These are phyloP conservation scores for Caradrina kadenii DNA, from an alignment of 2,888 invertebrate genomes.

Conservation along the genomic window DNA sequence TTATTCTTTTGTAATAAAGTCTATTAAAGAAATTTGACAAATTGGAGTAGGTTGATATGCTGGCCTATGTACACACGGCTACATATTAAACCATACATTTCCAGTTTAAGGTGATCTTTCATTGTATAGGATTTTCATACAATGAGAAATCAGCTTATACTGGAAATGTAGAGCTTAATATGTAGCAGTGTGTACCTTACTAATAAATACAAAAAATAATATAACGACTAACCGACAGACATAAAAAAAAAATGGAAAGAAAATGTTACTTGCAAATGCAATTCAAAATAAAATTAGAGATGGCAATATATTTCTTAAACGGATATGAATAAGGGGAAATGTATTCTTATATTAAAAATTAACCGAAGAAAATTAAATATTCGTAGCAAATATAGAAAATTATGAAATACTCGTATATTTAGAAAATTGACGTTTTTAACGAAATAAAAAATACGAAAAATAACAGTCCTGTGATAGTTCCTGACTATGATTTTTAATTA, in stretches of 20 bases:
- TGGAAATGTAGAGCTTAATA: too few relatives aligned
- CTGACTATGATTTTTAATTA: conserved; percentile 42
- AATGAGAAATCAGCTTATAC: too few relatives aligned
- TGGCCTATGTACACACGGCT: too few relatives aligned
- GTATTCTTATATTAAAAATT: conserved; percentile 40
- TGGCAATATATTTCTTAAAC: not conserved
- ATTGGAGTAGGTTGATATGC: too few relatives aligned
- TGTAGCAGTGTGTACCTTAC: too few relatives aligned
- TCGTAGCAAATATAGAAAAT: conserved; percentile 38
- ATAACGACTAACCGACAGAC: not conserved
- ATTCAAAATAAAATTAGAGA: not conserved
- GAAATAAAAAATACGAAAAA: conserved; percentile 44
- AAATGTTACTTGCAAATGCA: not conserved
- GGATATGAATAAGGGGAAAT: conserved; percentile 6
- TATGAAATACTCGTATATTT: conserved; percentile 54
- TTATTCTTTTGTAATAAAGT: too few relatives aligned
- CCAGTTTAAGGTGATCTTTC: too few relatives aligned
- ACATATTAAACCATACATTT: too few relatives aligned
- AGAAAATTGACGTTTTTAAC: conserved; percentile 48
- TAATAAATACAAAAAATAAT: not conserved
- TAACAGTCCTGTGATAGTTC: conserved; percentile 60
- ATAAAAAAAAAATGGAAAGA: too few relatives aligned
- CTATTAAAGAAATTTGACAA: too few relatives aligned
- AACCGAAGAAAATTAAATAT: conserved; percentile 44
- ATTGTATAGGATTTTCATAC: too few relatives aligned